phyloP scores from a whole-genome alignment of 2,797 vertebrate genomes.

The Aldrovandia affinis region DNA sequence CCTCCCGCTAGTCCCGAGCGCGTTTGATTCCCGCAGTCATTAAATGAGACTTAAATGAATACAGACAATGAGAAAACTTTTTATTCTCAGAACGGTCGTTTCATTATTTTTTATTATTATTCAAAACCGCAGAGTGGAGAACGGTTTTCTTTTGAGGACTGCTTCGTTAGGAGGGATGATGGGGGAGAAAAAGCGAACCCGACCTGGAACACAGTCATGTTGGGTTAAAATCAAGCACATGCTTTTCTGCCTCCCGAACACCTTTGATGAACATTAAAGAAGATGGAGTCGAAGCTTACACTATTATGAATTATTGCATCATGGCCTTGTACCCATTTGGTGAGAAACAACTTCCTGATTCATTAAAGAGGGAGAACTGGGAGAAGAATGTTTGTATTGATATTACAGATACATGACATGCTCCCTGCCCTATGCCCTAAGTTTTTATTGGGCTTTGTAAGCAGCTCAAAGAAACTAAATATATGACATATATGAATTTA shows the following conservation, averaged over 20 bases:
- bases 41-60: constrained; percentile 63
- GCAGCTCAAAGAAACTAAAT: neutral
- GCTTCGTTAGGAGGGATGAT: constrained; percentile 48
- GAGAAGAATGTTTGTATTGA: constrained; percentile 11
- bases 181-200: constrained; percentile 37
- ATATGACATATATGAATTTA: neutral
- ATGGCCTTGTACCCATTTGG: neutral
- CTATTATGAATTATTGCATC: constrained; percentile 10
- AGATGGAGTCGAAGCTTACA: constrained; percentile 23
- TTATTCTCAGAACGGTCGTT: constrained; percentile 38
- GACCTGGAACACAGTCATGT: constrained; percentile 40
- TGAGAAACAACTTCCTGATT: constrained; percentile 29
- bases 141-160: constrained; percentile 22
- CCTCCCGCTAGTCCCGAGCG: constrained; percentile 43
- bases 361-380: constrained; percentile 24
- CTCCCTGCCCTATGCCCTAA: constrained; percentile 25
- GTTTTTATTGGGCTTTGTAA: neutral
- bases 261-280: constrained; percentile 39
- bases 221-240: constrained; percentile 44
- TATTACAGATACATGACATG: constrained; percentile 31
- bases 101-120: constrained; percentile 52
- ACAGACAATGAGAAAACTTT: constrained; percentile 59
- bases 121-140: constrained; percentile 37
- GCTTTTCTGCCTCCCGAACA: constrained; percentile 30
- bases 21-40: constrained; percentile 54